Percentiles rank a stretch among this genome's conserved stretches.
These are phyloP conservation scores for Adelosebastes latens DNA, from an alignment of 2,797 vertebrate species.

Conservation along the genomic window DNA sequence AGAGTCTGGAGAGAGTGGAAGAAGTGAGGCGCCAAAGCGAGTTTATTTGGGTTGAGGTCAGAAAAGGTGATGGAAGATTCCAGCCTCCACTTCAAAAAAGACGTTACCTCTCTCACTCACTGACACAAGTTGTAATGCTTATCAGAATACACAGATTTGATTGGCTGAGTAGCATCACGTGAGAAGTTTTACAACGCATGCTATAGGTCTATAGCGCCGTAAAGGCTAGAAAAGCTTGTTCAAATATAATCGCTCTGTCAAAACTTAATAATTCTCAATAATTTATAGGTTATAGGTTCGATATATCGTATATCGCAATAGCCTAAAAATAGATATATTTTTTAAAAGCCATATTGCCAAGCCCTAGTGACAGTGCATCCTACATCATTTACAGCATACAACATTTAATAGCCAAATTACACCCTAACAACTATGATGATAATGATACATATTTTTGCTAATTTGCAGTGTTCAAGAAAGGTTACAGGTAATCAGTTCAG, in stretches of 20 bases:
- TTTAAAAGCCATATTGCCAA: neutral
- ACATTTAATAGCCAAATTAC: neutral
- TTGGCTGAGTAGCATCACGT: too few relatives aligned
- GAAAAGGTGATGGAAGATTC: neutral
- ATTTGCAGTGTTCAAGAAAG: neutral
- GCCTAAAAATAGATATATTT: neutral
- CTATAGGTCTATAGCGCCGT: neutral
- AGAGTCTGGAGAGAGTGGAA: neutral
- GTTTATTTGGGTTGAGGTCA: neutral
- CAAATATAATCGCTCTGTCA: too few relatives aligned
- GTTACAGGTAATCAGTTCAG: slow-evolving; percentile 15
- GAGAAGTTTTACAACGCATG: too few relatives aligned
- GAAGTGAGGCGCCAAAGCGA: neutral
- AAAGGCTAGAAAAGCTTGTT: too few relatives aligned
- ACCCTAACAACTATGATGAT: neutral
- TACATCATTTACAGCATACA: neutral
- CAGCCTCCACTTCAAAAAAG: neutral
- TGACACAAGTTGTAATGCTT: neutral
- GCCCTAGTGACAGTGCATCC: neutral
- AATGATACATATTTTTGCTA: neutral
- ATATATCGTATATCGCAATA: neutral
- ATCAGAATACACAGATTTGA: too few relatives aligned
- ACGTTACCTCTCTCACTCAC: neutral
- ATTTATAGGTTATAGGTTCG: neutral
- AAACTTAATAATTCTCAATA: too few relatives aligned